A percentile compares a stretch with the other conserved stretches of the same genome.
Evolutionary conservation across 1,140 invertebrate genomes (phyloP).

Genomic region (Oreohelix idahoensis): DNA sequence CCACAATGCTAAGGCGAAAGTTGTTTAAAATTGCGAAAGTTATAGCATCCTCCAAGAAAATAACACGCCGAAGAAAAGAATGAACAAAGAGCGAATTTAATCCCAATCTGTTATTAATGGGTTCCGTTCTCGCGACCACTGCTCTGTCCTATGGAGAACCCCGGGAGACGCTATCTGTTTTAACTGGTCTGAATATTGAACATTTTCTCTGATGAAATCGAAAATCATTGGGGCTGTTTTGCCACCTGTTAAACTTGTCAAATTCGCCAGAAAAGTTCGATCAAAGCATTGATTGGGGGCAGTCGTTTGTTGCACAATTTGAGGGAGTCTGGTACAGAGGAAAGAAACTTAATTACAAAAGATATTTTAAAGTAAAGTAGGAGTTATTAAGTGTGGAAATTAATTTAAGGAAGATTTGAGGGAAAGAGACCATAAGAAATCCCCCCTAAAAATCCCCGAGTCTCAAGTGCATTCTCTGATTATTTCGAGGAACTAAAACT

Average conservation of each 20-base stretch:
- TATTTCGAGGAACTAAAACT: conserved; percentile 42
- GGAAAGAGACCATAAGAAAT: conserved; percentile 5
- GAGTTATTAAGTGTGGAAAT: background rate
- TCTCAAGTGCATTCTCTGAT: conserved; percentile 30
- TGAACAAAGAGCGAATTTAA: conserved; percentile 29
- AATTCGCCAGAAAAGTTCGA: conserved; percentile 47
- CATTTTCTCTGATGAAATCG: conserved; percentile 52
- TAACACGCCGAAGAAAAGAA: background rate
- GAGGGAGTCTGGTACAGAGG: background rate
- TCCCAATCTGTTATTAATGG: conserved; percentile 23
- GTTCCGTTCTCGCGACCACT: conserved; percentile 16
- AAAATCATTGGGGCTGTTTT: conserved; percentile 54
- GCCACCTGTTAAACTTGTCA: conserved; percentile 51
- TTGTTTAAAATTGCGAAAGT: background rate
- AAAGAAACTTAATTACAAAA: background rate
- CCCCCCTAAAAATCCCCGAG: background rate
- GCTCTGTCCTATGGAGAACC: conserved; percentile 23
- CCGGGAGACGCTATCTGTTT: conserved; percentile 40
- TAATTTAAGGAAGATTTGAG: background rate
- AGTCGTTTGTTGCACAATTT: conserved; percentile 26
- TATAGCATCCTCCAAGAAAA: background rate
- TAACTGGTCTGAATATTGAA: conserved; percentile 45
- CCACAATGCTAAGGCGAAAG: no score
- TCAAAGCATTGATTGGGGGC: conserved; percentile 29
- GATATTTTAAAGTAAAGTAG: conserved; percentile 12